A percentile compares a stretch with the other conserved stretches of the same genome.
Conservation (phyloP, 2,797 vertebrate species). For the Notolepis coatsorum region DNA sequence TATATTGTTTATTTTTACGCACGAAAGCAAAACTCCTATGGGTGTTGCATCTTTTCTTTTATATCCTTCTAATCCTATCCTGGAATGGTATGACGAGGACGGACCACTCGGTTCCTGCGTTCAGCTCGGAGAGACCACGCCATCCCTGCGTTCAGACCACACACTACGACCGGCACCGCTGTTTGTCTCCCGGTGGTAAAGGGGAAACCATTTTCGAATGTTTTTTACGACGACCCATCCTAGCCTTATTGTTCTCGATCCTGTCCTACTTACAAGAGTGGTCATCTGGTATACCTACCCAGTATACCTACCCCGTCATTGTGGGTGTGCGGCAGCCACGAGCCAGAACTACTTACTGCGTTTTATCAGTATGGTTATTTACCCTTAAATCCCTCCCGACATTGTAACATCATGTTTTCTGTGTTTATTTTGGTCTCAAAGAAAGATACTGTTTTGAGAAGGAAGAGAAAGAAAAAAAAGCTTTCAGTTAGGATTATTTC, state of each 20-base stretch:
- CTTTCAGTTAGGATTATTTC: conserved; percentile 44
- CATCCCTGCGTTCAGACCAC: too few species aligned
- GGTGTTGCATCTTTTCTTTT: conserved; percentile 45
- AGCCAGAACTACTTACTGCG: conserved; percentile 67
- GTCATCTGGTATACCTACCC: conserved; percentile 5
- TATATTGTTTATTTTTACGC: conserved; percentile 65
- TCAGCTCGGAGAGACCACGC: too few species aligned
- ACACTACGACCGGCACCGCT: too few species aligned
- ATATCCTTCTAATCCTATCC: too few species aligned
- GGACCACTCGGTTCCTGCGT: too few species aligned
- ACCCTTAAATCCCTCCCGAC: conserved; percentile 26
- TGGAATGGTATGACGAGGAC: too few species aligned
- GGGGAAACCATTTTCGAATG: too few species aligned
- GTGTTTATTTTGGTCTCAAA: conserved; percentile 50
- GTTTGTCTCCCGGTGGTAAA: too few species aligned
- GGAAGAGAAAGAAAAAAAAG: conserved; percentile 18
- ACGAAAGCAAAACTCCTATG: conserved; percentile 39
- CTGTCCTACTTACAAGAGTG: conserved; percentile 2
- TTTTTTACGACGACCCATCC: too few species aligned
- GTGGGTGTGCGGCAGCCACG: conserved; percentile 47
- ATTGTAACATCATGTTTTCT: conserved; percentile 44
- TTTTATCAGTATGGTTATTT: conserved; percentile 79
- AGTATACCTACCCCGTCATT: conserved; percentile 46
- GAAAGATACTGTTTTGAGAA: not conserved
- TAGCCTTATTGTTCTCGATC: too few species aligned